Base-by-base conservation (phyloP, 37 sponge, comb jelly and placozoan species). In the Spongilla lacustris region DNA sequence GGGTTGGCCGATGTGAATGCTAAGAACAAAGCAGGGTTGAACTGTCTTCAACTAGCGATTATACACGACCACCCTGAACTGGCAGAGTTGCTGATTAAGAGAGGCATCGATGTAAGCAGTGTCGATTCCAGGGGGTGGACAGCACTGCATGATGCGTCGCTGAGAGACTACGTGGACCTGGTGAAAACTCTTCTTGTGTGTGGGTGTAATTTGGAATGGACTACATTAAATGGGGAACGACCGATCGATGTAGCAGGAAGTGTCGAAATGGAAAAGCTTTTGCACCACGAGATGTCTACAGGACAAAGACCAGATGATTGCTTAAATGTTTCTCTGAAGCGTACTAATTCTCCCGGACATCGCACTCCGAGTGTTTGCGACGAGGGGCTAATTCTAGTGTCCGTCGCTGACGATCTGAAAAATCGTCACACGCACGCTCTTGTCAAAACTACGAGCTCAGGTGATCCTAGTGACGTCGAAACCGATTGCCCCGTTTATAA, bases 111-210 rank as follows among this genome's bases (percentile, higher is more conserved):
- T 33, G 84, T 94, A 31, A 50, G 82, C 48, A 29, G 29, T 0
- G 31, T n/a, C n/a, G 94, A 94, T 48, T n/a, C 10, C 0, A 36
- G 79, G 2, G 94, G 94, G 26, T 88, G 85, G 88, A 87, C 89
- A 4, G 85, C 94, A 2, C 46, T 94, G 26, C 94, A 94, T 74
- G 94, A 94, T 82, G 94, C 94, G 14, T 73, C 88, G 2, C 80
- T 90, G 21, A 67, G 50, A n/a, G 86, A 84, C 66, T 58, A 68
- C n/a, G 35, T 2, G 0, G 80, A 46, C 2, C 24, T 94, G 10
- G 89, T 91, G 22, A 68, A 35, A 41, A 75, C 79, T 31, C 76
- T 94, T 71, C 68, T 94, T 2, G 34, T 30, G n/a, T 81, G 76
- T 36, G 94, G 94, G 19, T 68, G 83, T 50, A 81, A 69, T 48